Evolutionary conservation across 1,140 invertebrate species (phyloP).

Genomic region (Dysdera silvatica): DNA sequence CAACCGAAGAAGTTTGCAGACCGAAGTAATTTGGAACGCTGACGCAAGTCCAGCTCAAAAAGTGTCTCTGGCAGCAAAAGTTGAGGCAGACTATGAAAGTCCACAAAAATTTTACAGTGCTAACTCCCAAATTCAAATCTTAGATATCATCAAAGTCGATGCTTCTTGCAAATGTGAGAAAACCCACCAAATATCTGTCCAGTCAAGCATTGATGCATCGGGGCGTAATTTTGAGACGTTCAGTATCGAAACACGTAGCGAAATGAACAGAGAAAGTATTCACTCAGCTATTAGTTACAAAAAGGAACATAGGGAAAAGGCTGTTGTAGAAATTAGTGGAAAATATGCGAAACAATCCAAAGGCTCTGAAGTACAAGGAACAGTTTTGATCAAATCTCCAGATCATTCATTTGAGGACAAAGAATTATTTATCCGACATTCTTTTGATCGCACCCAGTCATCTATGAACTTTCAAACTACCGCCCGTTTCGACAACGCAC

Average conservation of each 20-base stretch:
- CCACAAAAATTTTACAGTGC: too few species aligned
- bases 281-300: not conserved
- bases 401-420: constrained; percentile 9
- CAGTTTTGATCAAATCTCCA: not conserved
- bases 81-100: too few species aligned
- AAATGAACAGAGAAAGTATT: not conserved
- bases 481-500: not conserved
- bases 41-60: not conserved
- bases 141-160: not conserved
- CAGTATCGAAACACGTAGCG: not conserved
- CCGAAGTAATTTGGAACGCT: constrained; percentile 1
- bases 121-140: not conserved
- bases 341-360: not conserved
- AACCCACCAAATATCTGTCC: too few species aligned
- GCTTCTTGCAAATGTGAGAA: too few species aligned
- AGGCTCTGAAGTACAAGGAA: not conserved
- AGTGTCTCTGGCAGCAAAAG: not conserved
- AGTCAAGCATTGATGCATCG: not conserved
- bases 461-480: not conserved
- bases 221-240: not conserved
- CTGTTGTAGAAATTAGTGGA: not conserved
- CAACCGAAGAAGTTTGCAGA: not conserved
- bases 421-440: not conserved
- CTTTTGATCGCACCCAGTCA: not conserved
- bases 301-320: not conserved